Percentiles rank a stretch among this genome's conserved stretches.
Evolutionary conservation across 1,140 invertebrate species (phyloP).

Genomic region (Hydropsyche tenuis): DNA sequence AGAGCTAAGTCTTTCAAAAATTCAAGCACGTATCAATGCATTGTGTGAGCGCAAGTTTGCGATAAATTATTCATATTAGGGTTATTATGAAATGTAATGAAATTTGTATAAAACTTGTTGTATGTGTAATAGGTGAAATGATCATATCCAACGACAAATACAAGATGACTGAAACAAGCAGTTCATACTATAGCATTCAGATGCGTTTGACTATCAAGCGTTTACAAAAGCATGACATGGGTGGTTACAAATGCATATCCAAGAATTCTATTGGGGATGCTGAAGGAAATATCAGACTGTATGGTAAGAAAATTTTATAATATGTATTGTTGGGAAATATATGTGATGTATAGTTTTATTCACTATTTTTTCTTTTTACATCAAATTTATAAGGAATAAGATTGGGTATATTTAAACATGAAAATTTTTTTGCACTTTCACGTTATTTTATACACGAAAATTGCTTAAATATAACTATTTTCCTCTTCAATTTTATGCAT

Average conservation of each 20-base stretch:
- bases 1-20: not conserved
- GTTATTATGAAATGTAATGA: no score
- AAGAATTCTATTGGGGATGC: constrained; percentile 91
- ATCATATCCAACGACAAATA: constrained; percentile 85
- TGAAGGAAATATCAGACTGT: constrained; percentile 84
- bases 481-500: no score
- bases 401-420: no score
- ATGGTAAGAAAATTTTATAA: constrained; percentile 69
- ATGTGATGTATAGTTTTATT: not conserved
- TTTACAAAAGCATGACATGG: constrained; percentile 80
- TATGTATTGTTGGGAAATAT: not conserved
- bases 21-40: constrained; percentile 6
- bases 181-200: constrained; percentile 78
- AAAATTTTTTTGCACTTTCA: no score
- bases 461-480: no score
- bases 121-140: constrained; percentile 73
- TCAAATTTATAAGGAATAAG: no score
- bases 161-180: constrained; percentile 74
- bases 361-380: not conserved
- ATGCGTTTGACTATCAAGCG: constrained; percentile 80
- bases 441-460: no score
- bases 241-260: constrained; percentile 90
- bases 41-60: no score
- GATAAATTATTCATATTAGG: no score
- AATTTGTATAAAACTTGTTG: no score